phyloP scores from a whole-genome alignment of 2,888 invertebrate species.

The Congeria kusceri region DNA sequence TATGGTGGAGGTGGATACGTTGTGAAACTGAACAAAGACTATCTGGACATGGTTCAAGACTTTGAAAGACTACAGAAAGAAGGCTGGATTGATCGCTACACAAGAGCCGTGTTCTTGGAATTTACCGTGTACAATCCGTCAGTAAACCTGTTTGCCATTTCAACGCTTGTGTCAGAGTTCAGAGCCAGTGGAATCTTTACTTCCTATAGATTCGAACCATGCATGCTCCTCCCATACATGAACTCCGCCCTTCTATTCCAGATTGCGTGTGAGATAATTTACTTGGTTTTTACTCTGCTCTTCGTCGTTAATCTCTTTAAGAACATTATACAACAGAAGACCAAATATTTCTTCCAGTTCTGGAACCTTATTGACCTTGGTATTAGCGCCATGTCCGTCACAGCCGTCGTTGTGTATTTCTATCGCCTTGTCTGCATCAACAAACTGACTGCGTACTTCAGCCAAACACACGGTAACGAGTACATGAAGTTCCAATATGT shows the following conservation, averaged over 20 bases:
- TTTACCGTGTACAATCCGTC: conserved; percentile 87
- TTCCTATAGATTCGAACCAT: conserved; percentile 83
- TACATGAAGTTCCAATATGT: conserved; percentile 85
- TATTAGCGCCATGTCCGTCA: conserved; percentile 82
- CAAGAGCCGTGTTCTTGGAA: conserved; percentile 87
- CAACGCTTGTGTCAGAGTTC: conserved; percentile 83
- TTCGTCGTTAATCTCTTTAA: conserved; percentile 83
- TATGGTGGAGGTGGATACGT: conserved; percentile 87
- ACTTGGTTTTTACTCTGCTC: conserved; percentile 81
- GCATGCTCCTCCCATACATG: conserved; percentile 82
- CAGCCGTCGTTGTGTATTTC: conserved; percentile 82
- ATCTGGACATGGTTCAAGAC: conserved; percentile 73
- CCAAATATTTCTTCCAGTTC: conserved; percentile 81
- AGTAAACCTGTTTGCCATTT: conserved; percentile 83
- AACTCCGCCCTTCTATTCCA: conserved; percentile 79
- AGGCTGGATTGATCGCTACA: conserved; percentile 86
- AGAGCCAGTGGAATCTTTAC: conserved; percentile 80
- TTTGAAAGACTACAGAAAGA: conserved; percentile 83
- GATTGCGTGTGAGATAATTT: conserved; percentile 80
- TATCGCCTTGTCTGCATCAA: conserved; percentile 81
- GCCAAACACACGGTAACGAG: conserved; percentile 83
- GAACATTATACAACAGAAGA: conserved; percentile 77
- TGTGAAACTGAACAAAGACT: conserved; percentile 82
- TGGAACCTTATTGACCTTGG: conserved; percentile 82
- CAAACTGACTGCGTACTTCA: conserved; percentile 84